Base-by-base conservation (phyloP, 2,113 vertebrate species). In the Platanista minor region DNA sequence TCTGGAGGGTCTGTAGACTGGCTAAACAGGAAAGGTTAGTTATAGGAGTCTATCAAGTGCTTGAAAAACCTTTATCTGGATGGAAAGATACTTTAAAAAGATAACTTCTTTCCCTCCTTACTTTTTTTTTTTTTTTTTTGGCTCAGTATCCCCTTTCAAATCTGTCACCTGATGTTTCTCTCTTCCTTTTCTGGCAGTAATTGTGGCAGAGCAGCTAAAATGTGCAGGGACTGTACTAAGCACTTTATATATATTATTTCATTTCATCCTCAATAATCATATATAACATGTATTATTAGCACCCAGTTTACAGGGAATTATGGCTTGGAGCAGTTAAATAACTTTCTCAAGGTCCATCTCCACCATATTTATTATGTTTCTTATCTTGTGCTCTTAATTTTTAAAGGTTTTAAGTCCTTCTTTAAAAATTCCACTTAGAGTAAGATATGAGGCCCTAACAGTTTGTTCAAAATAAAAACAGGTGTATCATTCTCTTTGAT, bases 31-130 rank as follows among this genome's bases (percentile, higher is more conserved):
- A 92, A 92, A 94, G 69, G 23, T 77, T 43, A 94, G 74, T 64
- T 72, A 85, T 0, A 64, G 14, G 12, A 88, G 43, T 86, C 21
- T 66, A 13, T 62, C 15, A 36, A 49, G 41, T 27, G 7, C 21
- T 54, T 59, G 39, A 61, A 78, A 92, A 94, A 49, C 29, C 9
- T 67, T 96, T 86, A 93, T 29, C 71, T 89, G 52, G 52, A 93
- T 64, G 20, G 20, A 89, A 95, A 83, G 62, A 91, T 67, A 94
- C 39, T 93, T 88, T 69, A 62, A 57, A 91, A 96, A 91, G 57
- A 83, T 33, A 75, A 41, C 18, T 36, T 96, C 41, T 89, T 88
- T 66, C 12, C 57, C 29, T 87, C 20, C 25, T 81, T 54, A 61
- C 2, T 17, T 71, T 41, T 85, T n/a, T 66, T 67, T 52, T 52